Evolutionary conservation across 2,888 invertebrate species (phyloP).

Genomic region (Urechis unicinctus): DNA sequence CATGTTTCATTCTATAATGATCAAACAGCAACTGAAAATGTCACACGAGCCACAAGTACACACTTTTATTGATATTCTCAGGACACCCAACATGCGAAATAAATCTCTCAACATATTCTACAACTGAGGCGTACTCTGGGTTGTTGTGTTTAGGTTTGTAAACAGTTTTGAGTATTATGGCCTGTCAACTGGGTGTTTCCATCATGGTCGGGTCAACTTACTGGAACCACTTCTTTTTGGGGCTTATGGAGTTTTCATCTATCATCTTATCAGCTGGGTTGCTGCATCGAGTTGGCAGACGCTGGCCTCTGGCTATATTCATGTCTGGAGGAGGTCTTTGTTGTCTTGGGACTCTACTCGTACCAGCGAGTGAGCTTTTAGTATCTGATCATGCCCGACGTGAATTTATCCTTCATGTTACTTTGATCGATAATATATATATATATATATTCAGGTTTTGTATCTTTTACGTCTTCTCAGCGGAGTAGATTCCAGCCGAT

Average conservation of each 20-base stretch:
- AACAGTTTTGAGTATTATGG: constrained; percentile 78
- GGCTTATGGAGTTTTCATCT: constrained; percentile 53
- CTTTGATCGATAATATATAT: too few species aligned
- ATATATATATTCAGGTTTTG: too few species aligned
- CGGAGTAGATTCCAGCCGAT: too few species aligned
- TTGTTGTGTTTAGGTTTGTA: constrained; percentile 12
- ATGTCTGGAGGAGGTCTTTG: constrained; percentile 28
- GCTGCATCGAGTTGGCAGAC: constrained; percentile 46
- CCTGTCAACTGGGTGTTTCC: constrained; percentile 76
- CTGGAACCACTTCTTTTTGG: constrained; percentile 76
- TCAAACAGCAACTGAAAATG: too few species aligned
- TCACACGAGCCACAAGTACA: too few species aligned
- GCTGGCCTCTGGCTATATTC: constrained; percentile 25
- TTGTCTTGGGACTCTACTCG: constrained; percentile 23
- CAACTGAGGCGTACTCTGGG: constrained; percentile 6
- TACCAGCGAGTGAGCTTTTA: constrained; percentile 1
- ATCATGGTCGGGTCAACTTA: constrained; percentile 76
- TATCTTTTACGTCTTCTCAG: too few species aligned
- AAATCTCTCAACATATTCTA: constrained; percentile 7
- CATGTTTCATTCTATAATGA: too few species aligned
- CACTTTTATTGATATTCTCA: neutral
- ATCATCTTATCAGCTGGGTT: constrained; percentile 35
- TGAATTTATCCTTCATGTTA: too few species aligned
- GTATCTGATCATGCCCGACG: too few species aligned
- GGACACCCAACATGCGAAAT: neutral